Evolutionary conservation across 1,140 invertebrate genomes (phyloP).

Genomic region (Amyelois transitella): DNA sequence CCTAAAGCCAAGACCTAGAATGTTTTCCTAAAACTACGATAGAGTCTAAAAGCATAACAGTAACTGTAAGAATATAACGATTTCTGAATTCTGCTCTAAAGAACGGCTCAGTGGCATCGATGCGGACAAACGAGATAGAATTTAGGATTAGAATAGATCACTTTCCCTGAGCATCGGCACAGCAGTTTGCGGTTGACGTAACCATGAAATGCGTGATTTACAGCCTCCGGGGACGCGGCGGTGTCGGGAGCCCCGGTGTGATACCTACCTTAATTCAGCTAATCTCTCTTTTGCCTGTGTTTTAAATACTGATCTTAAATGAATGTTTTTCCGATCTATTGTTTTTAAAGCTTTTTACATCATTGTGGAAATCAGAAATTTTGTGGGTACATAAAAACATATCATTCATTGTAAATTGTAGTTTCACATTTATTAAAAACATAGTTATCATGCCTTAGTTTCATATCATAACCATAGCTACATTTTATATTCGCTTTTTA

Average conservation of each 20-base stretch:
- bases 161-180: neutral
- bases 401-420: too few relatives aligned
- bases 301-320: neutral
- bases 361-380: too few relatives aligned
- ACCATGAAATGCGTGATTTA: slow-evolving; percentile 58
- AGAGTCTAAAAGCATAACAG: too few relatives aligned
- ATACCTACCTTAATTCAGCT: slow-evolving; percentile 52
- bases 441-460: too few relatives aligned
- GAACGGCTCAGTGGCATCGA: neutral
- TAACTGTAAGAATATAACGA: too few relatives aligned
- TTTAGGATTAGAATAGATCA: neutral
- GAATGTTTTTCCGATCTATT: neutral
- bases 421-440: too few relatives aligned
- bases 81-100: neutral
- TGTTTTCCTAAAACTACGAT: too few relatives aligned
- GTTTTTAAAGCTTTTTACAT: too few relatives aligned
- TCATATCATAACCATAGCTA: too few relatives aligned
- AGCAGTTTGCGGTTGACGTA: slow-evolving; percentile 29
- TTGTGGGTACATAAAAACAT: too few relatives aligned
- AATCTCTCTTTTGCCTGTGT: slow-evolving; percentile 37
- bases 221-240: slow-evolving; percentile 41
- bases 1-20: too few relatives aligned
- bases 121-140: neutral
- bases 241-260: slow-evolving; percentile 16
- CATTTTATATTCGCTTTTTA: too few relatives aligned